Evolutionary conservation across 2,888 invertebrate species (phyloP).

Genomic region (Pyrrhia umbra): DNA sequence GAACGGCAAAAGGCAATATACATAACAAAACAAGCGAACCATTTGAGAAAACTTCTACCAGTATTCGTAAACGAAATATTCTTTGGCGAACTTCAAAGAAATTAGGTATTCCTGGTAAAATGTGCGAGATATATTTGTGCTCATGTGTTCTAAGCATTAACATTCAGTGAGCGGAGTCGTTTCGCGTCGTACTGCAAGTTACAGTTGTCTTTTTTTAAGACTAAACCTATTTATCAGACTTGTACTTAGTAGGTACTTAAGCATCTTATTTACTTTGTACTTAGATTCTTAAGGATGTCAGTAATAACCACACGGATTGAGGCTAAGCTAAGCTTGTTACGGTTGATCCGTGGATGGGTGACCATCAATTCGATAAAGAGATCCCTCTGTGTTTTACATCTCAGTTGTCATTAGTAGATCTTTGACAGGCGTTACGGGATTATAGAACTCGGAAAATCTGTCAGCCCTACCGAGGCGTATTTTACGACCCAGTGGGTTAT

Average conservation of each 20-base stretch:
- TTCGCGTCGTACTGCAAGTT: slow-evolving; percentile 10
- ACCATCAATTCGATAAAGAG: too few species aligned
- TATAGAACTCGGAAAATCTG: too few species aligned
- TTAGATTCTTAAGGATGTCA: too few species aligned
- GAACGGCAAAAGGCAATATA: slow-evolving; percentile 35
- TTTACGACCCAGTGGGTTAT: too few species aligned
- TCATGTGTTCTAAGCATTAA: slow-evolving; percentile 42
- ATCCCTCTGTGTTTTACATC: too few species aligned
- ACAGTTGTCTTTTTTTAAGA: slow-evolving; percentile 26
- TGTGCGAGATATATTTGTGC: slow-evolving; percentile 31
- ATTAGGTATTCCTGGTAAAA: slow-evolving; percentile 54
- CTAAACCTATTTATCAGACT: slow-evolving; percentile 28
- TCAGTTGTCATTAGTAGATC: too few species aligned
- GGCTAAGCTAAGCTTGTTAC: too few species aligned
- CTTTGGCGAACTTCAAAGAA: slow-evolving; percentile 47
- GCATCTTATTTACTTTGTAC: too few species aligned
- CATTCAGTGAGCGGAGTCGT: slow-evolving; percentile 36
- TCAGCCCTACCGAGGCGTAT: too few species aligned
- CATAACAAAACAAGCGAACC: slow-evolving; percentile 46
- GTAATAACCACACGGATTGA: too few species aligned
- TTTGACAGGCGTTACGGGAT: too few species aligned
- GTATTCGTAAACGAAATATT: slow-evolving; percentile 47
- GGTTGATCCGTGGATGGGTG: too few species aligned
- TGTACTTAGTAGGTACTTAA: background rate
- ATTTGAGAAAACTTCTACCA: slow-evolving; percentile 33